Evolutionary conservation across 2,797 vertebrate genomes (phyloP).

Genomic region (Aphelocoma californica): DNA sequence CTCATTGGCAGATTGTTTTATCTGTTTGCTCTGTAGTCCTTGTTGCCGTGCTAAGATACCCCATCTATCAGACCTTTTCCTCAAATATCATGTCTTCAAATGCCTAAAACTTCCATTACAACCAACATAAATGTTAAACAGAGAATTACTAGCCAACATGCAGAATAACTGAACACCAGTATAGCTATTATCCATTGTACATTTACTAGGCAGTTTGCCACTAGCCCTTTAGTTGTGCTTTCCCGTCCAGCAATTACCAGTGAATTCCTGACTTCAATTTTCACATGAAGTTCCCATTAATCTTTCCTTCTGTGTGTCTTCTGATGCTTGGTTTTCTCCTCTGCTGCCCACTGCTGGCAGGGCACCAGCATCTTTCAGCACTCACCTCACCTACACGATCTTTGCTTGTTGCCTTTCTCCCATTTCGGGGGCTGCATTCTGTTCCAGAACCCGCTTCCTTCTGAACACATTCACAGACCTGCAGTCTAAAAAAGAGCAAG

Average conservation of each 20-base stretch:
- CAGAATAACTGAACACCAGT: neutral
- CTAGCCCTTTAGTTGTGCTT: neutral
- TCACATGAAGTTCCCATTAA: neutral
- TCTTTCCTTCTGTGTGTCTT: neutral
- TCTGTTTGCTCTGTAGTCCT: accelerated
- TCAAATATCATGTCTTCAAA: neutral
- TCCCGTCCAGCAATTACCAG: neutral
- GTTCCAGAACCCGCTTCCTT: neutral
- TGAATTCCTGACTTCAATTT: neutral
- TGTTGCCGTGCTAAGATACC: neutral
- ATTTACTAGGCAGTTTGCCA: neutral
- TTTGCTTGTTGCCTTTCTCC: neutral
- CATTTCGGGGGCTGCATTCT: neutral
- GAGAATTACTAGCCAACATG: neutral
- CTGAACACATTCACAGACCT: neutral
- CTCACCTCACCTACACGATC: neutral
- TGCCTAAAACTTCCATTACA: neutral
- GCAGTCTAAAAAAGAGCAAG: neutral
- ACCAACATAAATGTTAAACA: neutral
- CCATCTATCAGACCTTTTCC: neutral
- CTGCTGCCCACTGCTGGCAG: neutral
- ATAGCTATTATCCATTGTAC: neutral
- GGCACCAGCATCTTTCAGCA: neutral
- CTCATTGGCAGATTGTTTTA: neutral
- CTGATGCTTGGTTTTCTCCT: neutral